phyloP scores from a whole-genome alignment of 2,888 invertebrate species.

The Crepidodera aurea region DNA sequence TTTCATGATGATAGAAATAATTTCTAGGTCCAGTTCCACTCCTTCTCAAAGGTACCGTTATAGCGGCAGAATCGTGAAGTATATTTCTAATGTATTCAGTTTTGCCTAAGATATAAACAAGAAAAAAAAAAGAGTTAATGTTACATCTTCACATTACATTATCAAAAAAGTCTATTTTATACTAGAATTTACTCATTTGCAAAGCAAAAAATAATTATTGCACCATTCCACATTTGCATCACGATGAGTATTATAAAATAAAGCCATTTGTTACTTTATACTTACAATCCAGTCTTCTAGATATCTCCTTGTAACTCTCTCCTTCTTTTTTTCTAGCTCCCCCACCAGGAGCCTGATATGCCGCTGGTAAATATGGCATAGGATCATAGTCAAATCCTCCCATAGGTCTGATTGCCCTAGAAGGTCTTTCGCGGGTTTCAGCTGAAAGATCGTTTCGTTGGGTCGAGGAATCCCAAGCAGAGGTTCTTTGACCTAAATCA shows the following conservation, averaged over 20 bases:
- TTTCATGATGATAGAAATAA: slow-evolving; percentile 57
- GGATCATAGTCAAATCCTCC: slow-evolving; percentile 49
- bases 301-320: slow-evolving; percentile 59
- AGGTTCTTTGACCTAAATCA: slow-evolving; percentile 12
- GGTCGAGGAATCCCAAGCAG: slow-evolving; percentile 31
- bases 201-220: too few species aligned
- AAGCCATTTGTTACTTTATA: too few species aligned
- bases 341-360: slow-evolving; percentile 43
- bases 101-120: slow-evolving; percentile 51
- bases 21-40: slow-evolving; percentile 57
- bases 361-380: slow-evolving; percentile 49
- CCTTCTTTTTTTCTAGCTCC: slow-evolving; percentile 58
- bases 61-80: slow-evolving; percentile 60
- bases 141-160: not conserved
- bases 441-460: slow-evolving; percentile 19
- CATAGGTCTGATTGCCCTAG: slow-evolving; percentile 45
- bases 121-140: not conserved
- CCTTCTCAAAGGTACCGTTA: slow-evolving; percentile 58
- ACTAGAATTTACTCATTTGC: too few species aligned
- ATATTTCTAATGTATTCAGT: slow-evolving; percentile 61
- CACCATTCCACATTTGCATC: too few species aligned
- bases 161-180: too few species aligned
- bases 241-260: too few species aligned
- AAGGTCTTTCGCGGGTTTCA: slow-evolving; percentile 40
- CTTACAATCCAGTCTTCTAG: slow-evolving; percentile 59